phyloP scores from a whole-genome alignment of 2,888 invertebrate genomes.

The Heliconius hortense region DNA sequence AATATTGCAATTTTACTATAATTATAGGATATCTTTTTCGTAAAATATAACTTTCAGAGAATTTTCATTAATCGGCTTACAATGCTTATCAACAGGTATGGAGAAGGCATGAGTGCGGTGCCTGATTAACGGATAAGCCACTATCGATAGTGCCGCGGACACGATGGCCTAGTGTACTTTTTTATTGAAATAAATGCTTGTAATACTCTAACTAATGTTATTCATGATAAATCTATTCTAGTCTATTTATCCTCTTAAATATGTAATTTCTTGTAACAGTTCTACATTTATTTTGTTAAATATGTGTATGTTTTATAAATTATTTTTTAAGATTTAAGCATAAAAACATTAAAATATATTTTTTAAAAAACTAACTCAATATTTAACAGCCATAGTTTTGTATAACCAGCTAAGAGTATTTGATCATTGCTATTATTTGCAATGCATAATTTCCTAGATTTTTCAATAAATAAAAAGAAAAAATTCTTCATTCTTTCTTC shows the following conservation, averaged over 20 bases:
- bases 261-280: background rate
- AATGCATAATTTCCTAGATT: no score
- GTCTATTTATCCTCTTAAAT: background rate
- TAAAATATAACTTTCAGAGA: background rate
- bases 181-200: constrained; percentile 7
- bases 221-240: background rate
- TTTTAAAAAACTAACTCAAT: no score
- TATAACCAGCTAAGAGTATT: no score
- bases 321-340: no score
- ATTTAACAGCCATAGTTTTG: no score
- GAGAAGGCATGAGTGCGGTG: background rate
- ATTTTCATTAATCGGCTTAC: constrained; percentile 8
- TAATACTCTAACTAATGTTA: background rate
- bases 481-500: no score
- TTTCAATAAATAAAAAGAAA: no score
- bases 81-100: constrained; percentile 4
- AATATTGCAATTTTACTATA: background rate
- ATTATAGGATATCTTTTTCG: background rate
- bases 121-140: constrained; percentile 22
- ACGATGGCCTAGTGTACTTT: background rate
- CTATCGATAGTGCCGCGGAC: constrained; percentile 9
- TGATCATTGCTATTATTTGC: no score
- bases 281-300: background rate
- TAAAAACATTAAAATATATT: no score
- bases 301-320: background rate